These are phyloP conservation scores for Archilochus colubris DNA, from an alignment of 2,113 vertebrate species.

Conservation along the genomic window DNA sequence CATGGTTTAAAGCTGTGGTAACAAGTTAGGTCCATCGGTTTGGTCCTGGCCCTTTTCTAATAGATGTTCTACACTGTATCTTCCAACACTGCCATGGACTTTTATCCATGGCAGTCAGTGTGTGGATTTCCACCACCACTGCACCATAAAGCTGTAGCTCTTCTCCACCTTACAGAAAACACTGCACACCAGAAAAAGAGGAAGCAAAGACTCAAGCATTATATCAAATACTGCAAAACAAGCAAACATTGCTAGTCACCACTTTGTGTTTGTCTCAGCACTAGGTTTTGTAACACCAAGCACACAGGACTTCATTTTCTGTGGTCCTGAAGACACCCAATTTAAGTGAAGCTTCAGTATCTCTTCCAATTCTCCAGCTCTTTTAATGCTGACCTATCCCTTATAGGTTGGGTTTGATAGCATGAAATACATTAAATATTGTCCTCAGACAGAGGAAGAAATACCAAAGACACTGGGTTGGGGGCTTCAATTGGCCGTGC, in stretches of 20 bases:
- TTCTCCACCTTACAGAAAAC: background rate
- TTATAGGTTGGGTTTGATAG: background rate
- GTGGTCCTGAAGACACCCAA: background rate
- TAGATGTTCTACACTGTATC: background rate
- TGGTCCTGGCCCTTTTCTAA: background rate
- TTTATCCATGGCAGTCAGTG: background rate
- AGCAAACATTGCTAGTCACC: background rate
- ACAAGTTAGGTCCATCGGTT: background rate
- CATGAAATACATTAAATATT: background rate
- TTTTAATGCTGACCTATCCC: background rate
- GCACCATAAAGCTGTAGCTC: background rate
- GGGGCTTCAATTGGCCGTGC: background rate
- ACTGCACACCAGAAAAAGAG: background rate
- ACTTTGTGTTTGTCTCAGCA: background rate
- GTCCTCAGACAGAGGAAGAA: background rate
- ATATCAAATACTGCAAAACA: background rate
- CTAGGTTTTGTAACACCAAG: background rate
- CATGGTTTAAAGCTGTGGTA: background rate
- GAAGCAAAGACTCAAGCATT: background rate
- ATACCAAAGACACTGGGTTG: background rate
- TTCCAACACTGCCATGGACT: background rate
- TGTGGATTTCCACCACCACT: rapidly evolving
- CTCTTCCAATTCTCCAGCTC: background rate
- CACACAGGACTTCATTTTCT: background rate
- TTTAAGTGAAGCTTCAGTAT: background rate